Conservation (phyloP, 2,888 invertebrate genomes). For the Melanchra persicariae region DNA sequence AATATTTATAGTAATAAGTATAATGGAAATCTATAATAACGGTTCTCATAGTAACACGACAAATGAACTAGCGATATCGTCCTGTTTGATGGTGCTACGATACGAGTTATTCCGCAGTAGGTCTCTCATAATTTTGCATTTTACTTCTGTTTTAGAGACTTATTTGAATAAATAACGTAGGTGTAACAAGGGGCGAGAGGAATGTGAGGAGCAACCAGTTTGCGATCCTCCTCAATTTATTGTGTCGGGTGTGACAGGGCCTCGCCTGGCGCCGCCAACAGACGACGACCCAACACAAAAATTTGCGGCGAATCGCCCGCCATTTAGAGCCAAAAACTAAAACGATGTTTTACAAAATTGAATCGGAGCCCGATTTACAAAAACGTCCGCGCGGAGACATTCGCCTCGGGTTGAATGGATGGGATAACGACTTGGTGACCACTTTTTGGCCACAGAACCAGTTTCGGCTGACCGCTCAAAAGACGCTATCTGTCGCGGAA, state of each 20-base stretch:
- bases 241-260: slow-evolving; percentile 44
- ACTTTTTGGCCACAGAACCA: slow-evolving; percentile 75
- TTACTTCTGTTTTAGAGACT: slow-evolving; percentile 53
- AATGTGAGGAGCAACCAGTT: slow-evolving; percentile 59
- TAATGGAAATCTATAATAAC: slow-evolving; percentile 35
- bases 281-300: slow-evolving; percentile 52
- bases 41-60: slow-evolving; percentile 1
- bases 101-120: slow-evolving; percentile 27
- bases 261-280: slow-evolving; percentile 66
- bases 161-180: slow-evolving; percentile 60
- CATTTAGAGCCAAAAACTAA: slow-evolving; percentile 71
- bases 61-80: slow-evolving; percentile 29
- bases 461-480: slow-evolving; percentile 75
- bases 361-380: slow-evolving; percentile 66
- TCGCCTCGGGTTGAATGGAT: slow-evolving; percentile 76
- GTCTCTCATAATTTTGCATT: slow-evolving; percentile 46
- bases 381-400: slow-evolving; percentile 72
- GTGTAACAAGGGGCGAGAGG: slow-evolving; percentile 56
- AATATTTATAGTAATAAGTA: slow-evolving; percentile 9
- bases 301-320: slow-evolving; percentile 55
- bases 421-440: slow-evolving; percentile 74
- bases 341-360: slow-evolving; percentile 71
- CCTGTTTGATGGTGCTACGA: slow-evolving; percentile 19
- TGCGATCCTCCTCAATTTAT: slow-evolving; percentile 56
- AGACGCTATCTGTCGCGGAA: slow-evolving; percentile 76